phyloP scores from a whole-genome alignment of 2,113 vertebrate genomes.

The Microcebus tavaratra region DNA sequence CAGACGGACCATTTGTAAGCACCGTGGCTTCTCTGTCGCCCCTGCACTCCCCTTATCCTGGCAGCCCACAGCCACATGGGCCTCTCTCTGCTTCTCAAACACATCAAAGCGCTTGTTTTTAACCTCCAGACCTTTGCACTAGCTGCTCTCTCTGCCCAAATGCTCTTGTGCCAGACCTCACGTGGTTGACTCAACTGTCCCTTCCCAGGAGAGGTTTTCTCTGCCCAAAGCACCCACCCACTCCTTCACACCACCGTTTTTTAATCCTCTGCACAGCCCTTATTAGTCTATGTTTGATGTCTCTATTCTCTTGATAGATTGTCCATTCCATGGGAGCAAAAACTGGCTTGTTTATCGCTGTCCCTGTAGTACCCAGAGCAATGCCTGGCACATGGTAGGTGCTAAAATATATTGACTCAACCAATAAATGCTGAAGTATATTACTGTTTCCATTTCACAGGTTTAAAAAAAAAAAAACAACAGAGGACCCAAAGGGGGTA shows the following conservation, averaged over 20 bases:
- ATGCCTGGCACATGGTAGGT: neutral
- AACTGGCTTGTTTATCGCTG: accelerated
- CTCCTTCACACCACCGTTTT: neutral
- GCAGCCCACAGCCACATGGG: neutral
- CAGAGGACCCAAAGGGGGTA: neutral
- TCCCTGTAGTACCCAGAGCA: neutral
- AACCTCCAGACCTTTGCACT: neutral
- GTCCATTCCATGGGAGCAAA: neutral
- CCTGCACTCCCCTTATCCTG: accelerated
- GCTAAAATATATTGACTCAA: neutral
- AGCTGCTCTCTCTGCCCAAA: neutral
- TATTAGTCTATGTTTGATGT: too few relatives aligned
- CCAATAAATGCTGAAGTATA: neutral
- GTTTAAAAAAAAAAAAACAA: neutral
- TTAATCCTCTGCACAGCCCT: neutral
- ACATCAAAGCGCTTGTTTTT: neutral
- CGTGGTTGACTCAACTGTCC: neutral
- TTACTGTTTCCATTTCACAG: neutral
- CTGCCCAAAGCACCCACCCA: neutral
- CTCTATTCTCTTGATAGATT: accelerated
- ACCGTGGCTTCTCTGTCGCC: neutral
- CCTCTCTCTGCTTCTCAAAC: neutral
- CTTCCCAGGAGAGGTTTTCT: neutral
- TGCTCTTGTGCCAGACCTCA: neutral
- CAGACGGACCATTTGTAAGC: neutral